phyloP scores from a whole-genome alignment of 2,797 vertebrate species.

The Macrochelys suwanniensis region DNA sequence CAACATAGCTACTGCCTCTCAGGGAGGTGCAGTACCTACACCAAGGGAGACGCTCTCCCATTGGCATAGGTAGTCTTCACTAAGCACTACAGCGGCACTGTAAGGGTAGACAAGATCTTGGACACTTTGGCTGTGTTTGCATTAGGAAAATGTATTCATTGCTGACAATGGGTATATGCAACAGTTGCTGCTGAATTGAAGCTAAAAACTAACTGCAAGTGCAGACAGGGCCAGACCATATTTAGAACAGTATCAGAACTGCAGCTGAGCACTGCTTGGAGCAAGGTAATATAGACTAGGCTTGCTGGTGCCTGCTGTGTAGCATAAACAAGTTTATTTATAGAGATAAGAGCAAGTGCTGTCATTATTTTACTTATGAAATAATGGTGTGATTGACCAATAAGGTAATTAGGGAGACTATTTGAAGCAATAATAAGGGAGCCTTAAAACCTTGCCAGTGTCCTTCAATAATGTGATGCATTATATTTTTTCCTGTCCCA shows the following conservation, averaged over 20 bases:
- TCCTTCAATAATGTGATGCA: neutral
- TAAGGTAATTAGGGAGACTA: conserved; percentile 42
- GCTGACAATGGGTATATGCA: neutral
- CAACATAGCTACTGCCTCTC: neutral
- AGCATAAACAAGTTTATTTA: conserved; percentile 35
- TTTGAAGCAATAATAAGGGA: conserved; percentile 29
- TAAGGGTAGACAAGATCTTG: neutral
- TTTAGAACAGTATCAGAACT: neutral
- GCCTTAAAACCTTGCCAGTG: conserved; percentile 29
- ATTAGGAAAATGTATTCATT: neutral
- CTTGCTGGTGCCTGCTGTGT: neutral
- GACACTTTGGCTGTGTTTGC: neutral
- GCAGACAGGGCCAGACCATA: neutral
- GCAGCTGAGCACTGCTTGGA: conserved; percentile 33
- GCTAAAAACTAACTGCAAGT: conserved; percentile 27
- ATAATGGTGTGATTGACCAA: conserved; percentile 21
- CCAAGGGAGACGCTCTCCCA: neutral
- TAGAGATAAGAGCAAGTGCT: conserved; percentile 17
- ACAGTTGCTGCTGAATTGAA: neutral
- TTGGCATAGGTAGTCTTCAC: neutral
- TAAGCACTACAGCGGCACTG: neutral
- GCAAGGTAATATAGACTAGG: conserved; percentile 29
- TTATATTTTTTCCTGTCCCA: neutral
- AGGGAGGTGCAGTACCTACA: no score
- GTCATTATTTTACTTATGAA: conserved; percentile 43